Evolutionary conservation across 2,113 vertebrate genomes (phyloP).

Genomic region (Alosa alosa): DNA sequence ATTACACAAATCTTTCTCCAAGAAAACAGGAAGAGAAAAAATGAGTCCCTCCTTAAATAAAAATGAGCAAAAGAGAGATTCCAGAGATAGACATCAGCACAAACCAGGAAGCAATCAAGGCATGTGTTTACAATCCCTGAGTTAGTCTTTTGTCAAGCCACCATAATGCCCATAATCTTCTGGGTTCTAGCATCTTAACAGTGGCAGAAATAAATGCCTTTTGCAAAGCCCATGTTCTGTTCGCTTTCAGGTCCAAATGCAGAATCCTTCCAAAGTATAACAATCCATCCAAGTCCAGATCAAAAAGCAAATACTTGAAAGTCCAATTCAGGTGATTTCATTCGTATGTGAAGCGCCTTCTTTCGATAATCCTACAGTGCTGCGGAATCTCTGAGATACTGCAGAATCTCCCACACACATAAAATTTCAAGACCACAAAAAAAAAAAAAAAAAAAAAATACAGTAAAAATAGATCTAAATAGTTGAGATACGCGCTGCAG

Average conservation of each 20-base stretch:
- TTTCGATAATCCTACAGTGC: neutral
- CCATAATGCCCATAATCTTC: slow-evolving; percentile 12
- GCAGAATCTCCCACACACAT: slow-evolving; percentile 10
- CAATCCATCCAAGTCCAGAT: neutral
- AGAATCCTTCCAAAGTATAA: neutral
- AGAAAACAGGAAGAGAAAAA: neutral
- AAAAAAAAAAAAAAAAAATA: neutral
- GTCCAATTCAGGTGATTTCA: neutral
- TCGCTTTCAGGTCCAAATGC: neutral
- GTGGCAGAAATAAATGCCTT: neutral
- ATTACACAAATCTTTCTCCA: slow-evolving; percentile 9
- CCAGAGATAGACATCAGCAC: neutral
- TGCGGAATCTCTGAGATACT: neutral
- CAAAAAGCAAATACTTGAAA: neutral
- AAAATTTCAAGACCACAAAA: neutral
- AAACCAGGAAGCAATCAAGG: neutral
- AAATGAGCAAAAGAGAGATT: neutral
- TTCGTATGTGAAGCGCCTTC: neutral
- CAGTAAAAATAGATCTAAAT: neutral
- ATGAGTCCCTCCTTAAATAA: slow-evolving; percentile 1
- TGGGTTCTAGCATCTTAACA: neutral
- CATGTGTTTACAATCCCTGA: slow-evolving; percentile 3
- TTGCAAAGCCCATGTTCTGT: neutral
- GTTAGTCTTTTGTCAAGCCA: slow-evolving; percentile 2
- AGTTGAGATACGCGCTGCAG: neutral